Evolutionary conservation across 1,140 invertebrate genomes (phyloP).

Genomic region (Schlechtendalia chinensis): DNA sequence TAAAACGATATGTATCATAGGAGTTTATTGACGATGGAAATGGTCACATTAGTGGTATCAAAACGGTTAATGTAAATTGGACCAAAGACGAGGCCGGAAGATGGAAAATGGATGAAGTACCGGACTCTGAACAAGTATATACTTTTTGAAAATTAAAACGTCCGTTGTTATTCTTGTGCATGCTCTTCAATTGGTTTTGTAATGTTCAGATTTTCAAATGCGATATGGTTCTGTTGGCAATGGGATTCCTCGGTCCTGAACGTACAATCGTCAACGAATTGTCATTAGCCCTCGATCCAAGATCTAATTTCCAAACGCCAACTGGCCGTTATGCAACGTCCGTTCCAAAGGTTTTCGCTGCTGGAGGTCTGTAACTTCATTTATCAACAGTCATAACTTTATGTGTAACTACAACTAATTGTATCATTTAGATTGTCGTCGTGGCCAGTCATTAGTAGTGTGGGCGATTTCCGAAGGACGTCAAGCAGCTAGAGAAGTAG

Average conservation of each 20-base stretch:
- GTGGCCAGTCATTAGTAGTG: constrained; percentile 96
- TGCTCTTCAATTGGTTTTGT: no score
- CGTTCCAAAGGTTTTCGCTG: constrained; percentile 86
- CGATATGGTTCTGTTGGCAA: constrained; percentile 91
- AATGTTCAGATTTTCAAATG: constrained; percentile 69
- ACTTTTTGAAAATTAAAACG: no score
- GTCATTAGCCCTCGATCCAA: constrained; percentile 78
- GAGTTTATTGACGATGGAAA: constrained; percentile 91
- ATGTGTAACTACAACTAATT: constrained; percentile 5
- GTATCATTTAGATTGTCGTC: constrained; percentile 77
- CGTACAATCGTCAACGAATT: constrained; percentile 83
- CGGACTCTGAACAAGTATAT: constrained; percentile 71
- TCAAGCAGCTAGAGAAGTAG: constrained; percentile 92
- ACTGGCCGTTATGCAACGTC: constrained; percentile 77
- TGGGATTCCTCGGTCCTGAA: constrained; percentile 98
- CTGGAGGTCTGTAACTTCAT: constrained; percentile 72
- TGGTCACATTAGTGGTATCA: constrained; percentile 85
- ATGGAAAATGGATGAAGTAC: constrained; percentile 91
- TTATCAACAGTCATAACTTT: background rate
- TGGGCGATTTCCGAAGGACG: constrained; percentile 98
- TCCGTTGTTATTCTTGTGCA: no score
- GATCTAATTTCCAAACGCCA: constrained; percentile 89
- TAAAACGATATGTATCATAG: constrained; percentile 56
- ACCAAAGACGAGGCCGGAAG: constrained; percentile 84
- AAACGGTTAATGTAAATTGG: constrained; percentile 90